Evolutionary conservation across 2,888 invertebrate species (phyloP).

Genomic region (Leptinotarsa tumamoca): DNA sequence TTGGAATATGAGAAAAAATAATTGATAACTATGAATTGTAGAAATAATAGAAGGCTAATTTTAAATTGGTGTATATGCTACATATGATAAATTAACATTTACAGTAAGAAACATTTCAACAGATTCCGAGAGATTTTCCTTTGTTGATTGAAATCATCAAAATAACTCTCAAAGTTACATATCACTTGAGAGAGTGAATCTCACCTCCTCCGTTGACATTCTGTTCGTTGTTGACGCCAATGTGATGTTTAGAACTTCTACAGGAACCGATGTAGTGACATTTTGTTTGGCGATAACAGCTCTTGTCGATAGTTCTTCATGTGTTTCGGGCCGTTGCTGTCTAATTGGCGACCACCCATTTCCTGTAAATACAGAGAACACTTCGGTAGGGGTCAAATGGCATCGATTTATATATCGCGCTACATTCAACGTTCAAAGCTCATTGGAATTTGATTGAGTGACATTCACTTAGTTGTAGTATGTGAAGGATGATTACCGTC

Average conservation of each 20-base stretch:
- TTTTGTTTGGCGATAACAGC: slow-evolving; percentile 31
- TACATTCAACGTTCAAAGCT: neutral
- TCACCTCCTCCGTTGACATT: slow-evolving; percentile 32
- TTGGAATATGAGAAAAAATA: no score
- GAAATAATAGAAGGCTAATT: no score
- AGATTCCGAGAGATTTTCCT: no score
- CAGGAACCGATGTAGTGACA: slow-evolving; percentile 31
- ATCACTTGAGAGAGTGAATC: neutral
- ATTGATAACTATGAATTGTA: no score
- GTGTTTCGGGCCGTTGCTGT: slow-evolving; percentile 54
- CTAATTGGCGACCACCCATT: slow-evolving; percentile 63
- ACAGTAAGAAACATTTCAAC: no score
- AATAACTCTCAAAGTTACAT: no score
- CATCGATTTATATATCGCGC: neutral
- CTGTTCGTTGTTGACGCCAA: slow-evolving; percentile 27
- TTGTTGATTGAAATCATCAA: no score
- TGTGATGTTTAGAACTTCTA: slow-evolving; percentile 24
- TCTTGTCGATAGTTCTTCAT: slow-evolving; percentile 52
- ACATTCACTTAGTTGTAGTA: neutral
- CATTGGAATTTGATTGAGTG: neutral
- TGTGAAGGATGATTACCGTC: no score
- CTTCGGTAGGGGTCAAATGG: neutral
- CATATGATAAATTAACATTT: no score
- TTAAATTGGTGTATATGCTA: no score
- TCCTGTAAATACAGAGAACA: slow-evolving; percentile 54